Conservation (phyloP, 2,797 vertebrate species). For the Gadopsis marmoratus region DNA sequence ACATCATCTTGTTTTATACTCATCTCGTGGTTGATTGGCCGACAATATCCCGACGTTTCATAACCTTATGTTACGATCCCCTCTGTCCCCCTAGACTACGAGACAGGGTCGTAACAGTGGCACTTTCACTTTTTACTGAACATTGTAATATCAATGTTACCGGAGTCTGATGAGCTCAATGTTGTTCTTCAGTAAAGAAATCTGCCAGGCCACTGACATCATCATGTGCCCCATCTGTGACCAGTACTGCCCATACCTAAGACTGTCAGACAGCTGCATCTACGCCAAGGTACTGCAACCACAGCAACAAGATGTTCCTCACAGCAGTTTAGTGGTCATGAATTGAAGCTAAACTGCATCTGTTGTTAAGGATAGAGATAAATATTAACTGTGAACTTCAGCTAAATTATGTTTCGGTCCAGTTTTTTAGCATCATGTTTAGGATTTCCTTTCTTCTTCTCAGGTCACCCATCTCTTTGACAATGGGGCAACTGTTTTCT, state of each 20-base stretch:
- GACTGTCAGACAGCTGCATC: constrained; percentile 93
- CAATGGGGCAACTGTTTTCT: constrained; percentile 95
- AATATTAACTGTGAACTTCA: neutral
- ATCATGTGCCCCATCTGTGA: constrained; percentile 97
- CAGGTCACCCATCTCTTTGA: constrained; percentile 96
- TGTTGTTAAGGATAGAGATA: too few species aligned
- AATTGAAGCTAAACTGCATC: neutral
- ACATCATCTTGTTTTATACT: too few species aligned
- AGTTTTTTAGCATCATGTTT: neutral
- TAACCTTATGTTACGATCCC: too few species aligned
- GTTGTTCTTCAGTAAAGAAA: constrained; percentile 92
- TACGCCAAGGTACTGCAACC: constrained; percentile 91
- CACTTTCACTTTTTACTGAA: neutral
- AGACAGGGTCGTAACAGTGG: too few species aligned
- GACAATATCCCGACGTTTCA: too few species aligned
- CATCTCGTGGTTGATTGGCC: too few species aligned
- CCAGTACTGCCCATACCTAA: constrained; percentile 94
- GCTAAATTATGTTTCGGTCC: neutral
- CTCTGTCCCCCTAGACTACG: too few species aligned
- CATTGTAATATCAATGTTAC: neutral
- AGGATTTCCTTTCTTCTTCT: neutral
- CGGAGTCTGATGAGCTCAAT: constrained; percentile 22
- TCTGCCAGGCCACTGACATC: constrained; percentile 93
- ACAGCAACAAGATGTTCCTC: neutral
- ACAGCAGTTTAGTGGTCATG: neutral